Base-by-base conservation (phyloP, 2,113 vertebrate species). In the Ardeotis arabs region DNA sequence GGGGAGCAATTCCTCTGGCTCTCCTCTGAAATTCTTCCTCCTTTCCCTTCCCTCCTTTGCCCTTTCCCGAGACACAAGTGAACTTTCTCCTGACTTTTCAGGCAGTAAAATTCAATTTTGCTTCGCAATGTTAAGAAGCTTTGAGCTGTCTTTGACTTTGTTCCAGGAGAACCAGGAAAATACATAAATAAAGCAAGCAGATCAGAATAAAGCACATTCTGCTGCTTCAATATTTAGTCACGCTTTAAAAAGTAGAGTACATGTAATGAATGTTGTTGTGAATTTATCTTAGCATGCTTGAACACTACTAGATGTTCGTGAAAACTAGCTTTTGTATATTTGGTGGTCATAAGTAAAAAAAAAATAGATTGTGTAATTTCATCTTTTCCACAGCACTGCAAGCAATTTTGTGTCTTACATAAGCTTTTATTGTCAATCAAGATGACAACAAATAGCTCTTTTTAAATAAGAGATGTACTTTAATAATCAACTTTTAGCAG, bases 401-500 rank as follows among this genome's bases (percentile, higher is more conserved):
- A 93, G 60, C 84, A 66, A 80, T 83, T 64, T 67, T 92, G 47
- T 41, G n/a, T 47, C 60, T 62, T 86, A 81, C 29, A 66, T 67
- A 55, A 72, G 18, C 14, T 75, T 45, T 39, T 87, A 59, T 39
- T 84, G 76, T 90, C 84, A 75, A 67, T 87, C 29, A 90, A 87
- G 92, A 94, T 45, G 28, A 92, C 33, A 91, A 60, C 52, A 87
- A 85, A 84, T 62, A 68, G 58, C 14, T 81, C 19, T 58, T 96
- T 86, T 89, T 53, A 79, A 95, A 41, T 35, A 62, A 69, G 59
- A 90, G 5, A 60, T 73, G 68, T 55, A 58, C 73, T 96, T 97
- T 76, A 97, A 75, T 95, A 94, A 96, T 69, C 37, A 95, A 75
- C 28, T 87, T 95, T 31, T 82, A 91, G 83, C 24, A 91, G 90